Base-by-base conservation (phyloP, 2,888 invertebrate genomes). In the Cephus pulcher region DNA sequence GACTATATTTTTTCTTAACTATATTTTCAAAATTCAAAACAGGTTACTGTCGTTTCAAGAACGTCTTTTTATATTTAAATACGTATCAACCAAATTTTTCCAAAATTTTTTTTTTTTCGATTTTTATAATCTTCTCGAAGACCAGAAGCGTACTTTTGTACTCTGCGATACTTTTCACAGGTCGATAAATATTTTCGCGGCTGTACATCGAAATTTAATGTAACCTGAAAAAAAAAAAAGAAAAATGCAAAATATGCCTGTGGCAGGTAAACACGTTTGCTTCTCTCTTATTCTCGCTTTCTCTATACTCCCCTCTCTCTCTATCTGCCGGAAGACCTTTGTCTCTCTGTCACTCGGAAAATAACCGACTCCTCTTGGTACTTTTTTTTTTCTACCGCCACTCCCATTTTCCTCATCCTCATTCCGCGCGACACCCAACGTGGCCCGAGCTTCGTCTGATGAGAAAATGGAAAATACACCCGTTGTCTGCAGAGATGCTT, bases 391-490 rank as follows among this genome's bases (percentile, higher is more conserved):
- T 40, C 40, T 40, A 40, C 40, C 40, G 40, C 23, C 23, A 56
- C 56, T 23, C 9, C 56, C 56, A 56, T 34, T 9, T 71, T 33
- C 32, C 33, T 71, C 71, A 71, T 71, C 71, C 71, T 71, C 80
- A 80, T 82, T 83, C 82, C 78, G 76, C 79, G 80, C 78, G 84
- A 81, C 81, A 79, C 56, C 56, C 56, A 56, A 23, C 56, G 56
- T 56, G 56, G 56, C 23, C 23, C 56, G 9, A 15, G 56, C 56
- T 56, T 56, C 56, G 56, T 56, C 56, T 56, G 56, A 56, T 56
- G 86, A 87, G 89, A 89, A 90, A 91, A 90, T 90, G 89, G 89
- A 90, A 90, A 88, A 88, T 89, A 89, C 87, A 84, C 84, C 84
- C 85, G 87, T 89, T 88, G 86, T 85, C 85, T 82, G 83, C 77